Conservation (phyloP, 92 coral and sea anemone species). For the Parazoanthus darwini region DNA sequence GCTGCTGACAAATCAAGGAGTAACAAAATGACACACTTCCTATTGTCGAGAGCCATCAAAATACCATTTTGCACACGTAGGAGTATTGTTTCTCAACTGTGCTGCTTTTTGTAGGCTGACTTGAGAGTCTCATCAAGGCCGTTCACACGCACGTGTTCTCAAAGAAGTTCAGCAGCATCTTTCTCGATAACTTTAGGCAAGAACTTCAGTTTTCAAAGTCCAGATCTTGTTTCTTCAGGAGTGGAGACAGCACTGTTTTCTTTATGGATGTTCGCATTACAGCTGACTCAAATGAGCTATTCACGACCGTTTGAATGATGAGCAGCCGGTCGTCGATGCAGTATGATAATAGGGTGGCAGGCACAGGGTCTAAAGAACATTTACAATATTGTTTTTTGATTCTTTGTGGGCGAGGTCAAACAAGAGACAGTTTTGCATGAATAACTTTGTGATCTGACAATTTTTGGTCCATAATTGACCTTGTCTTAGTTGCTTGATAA, state of each 20-base stretch:
- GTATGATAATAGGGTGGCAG: neutral
- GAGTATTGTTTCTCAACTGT: neutral
- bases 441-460: constrained; percentile 32
- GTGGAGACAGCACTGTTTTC: too few relatives aligned
- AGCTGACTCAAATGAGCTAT: too few relatives aligned
- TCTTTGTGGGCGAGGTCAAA: constrained; percentile 12
- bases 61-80: too few relatives aligned
- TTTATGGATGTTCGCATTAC: too few relatives aligned
- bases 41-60: neutral
- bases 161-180: too few relatives aligned
- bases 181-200: too few relatives aligned
- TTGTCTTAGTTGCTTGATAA: too few relatives aligned
- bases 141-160: too few relatives aligned
- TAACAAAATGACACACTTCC: neutral
- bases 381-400: constrained; percentile 22
- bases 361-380: constrained; percentile 45
- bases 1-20: too few relatives aligned
- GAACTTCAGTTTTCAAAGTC: too few relatives aligned
- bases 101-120: neutral
- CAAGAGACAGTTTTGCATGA: constrained; percentile 21
- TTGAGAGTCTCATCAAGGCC: too few relatives aligned
- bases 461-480: constrained; percentile 24
- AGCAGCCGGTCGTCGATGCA: constrained; percentile 27
- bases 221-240: too few relatives aligned
- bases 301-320: neutral